Base-by-base conservation (phyloP, 2,113 vertebrate genomes). In the Stegastes partitus region DNA sequence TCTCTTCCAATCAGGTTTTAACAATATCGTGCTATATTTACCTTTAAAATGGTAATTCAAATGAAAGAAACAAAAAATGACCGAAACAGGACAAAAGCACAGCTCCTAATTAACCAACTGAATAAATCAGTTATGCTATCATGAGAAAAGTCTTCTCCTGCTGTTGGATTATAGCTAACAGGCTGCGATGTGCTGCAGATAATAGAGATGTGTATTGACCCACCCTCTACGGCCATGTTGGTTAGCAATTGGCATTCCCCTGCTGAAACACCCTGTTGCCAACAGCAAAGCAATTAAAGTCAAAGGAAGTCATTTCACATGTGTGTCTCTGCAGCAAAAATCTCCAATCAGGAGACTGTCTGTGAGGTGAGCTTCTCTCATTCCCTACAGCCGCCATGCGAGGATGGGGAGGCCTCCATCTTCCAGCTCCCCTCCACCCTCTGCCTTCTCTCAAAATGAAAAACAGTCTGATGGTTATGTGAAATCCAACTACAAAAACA, bases 221-320 rank as follows among this genome's bases (percentile, higher is more conserved):
- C 90, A 74, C 88, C 92, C 92, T 93, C 89, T 83, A 91, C 93
- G 93, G 92, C 26, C 57, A 59, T 90, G 92, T 74, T 93, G 92
- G 94, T 81, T 94, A 95, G 92, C 87, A 93, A 95, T 92, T 91
- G 93, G 94, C 95, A 95, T 95, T 94, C 94, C 90, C 89, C 92
- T 86, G 92, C 93, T 87, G 91, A 93, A 87, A 96, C 94, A 94
- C 95, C 94, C 95, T 95, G 94, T 96, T 95, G 95, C 95, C 94
- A 95, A 93, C 94, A 95, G 95, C 93, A 74, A 96, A 94, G 96
- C 96, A 97, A 97, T 97, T 97, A 97, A 96, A 96, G 80, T 94
- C 92, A 93, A 93, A 93, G 95, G 91, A 95, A 96, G 93, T 96
- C 92, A 96, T 97, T 97, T 95, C 93, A 93, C 92, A 95, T 95